These are phyloP conservation scores for Microctenopoma lineatum DNA, from an alignment of 2,797 vertebrate species.

Conservation along the genomic window DNA sequence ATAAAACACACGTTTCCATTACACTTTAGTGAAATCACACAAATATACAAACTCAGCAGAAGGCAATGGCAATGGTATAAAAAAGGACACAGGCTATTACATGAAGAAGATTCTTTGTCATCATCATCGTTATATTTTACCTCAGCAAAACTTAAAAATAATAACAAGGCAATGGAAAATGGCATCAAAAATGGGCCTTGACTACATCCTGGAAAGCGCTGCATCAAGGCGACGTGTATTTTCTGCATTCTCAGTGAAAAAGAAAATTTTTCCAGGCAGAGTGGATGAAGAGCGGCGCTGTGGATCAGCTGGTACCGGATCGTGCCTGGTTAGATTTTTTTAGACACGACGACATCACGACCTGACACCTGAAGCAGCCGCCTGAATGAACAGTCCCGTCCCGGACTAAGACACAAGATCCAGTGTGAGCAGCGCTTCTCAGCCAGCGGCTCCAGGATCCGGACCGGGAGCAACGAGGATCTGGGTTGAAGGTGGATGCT, in stretches of 20 bases:
- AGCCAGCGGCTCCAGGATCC: constrained; percentile 13
- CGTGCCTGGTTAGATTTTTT: background rate
- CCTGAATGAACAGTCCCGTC: constrained; percentile 51
- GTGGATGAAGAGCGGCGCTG: constrained; percentile 10
- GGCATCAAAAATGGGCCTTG: constrained; percentile 69
- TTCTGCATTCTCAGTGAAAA: constrained; percentile 35
- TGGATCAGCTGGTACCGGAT: constrained; percentile 1
- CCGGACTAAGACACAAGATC: constrained; percentile 65
- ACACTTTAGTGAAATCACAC: constrained; percentile 83
- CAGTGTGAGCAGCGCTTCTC: constrained; percentile 47
- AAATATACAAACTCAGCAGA: constrained; percentile 82
- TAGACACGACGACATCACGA: background rate
- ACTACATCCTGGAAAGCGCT: constrained; percentile 65
- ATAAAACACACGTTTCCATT: constrained; percentile 56
- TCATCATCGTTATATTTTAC: constrained; percentile 68
- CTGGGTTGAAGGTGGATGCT: constrained; percentile 2
- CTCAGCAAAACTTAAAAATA: constrained; percentile 69
- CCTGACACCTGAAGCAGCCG: background rate
- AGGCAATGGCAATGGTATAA: constrained; percentile 81
- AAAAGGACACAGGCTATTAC: constrained; percentile 79
- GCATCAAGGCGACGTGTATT: constrained; percentile 52
- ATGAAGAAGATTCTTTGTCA: constrained; percentile 63
- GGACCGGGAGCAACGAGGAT: background rate
- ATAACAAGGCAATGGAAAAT: constrained; percentile 80
- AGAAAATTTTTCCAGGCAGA: constrained; percentile 40